These are phyloP conservation scores for Palythoa grandis DNA, from an alignment of 92 coral and sea anemone species.

Conservation along the genomic window DNA sequence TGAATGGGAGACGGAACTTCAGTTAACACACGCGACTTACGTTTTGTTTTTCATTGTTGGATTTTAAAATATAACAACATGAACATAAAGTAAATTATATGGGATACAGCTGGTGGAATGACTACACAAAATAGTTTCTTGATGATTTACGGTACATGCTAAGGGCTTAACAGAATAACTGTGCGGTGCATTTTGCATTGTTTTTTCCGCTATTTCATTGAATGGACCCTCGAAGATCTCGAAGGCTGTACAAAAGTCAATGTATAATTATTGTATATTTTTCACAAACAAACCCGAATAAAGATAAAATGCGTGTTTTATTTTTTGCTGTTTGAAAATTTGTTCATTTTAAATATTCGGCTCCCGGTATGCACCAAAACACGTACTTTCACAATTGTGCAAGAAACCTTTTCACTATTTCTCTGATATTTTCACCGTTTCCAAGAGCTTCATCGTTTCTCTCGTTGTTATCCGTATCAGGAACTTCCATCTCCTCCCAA, in stretches of 20 bases:
- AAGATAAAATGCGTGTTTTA: background rate
- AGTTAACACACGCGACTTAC: background rate
- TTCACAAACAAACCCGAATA: background rate
- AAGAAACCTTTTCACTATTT: background rate
- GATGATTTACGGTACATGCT: background rate
- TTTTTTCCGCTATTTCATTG: slow-evolving; percentile 2
- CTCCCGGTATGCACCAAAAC: background rate
- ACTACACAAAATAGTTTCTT: background rate
- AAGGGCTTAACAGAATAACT: background rate
- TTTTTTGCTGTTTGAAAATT: background rate
- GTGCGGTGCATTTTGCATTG: background rate
- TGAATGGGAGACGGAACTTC: background rate
- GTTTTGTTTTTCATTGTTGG: slow-evolving; percentile 1
- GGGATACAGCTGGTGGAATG: slow-evolving; percentile 1
- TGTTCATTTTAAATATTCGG: background rate
- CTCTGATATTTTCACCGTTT: slow-evolving; percentile 48
- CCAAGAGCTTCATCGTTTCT: slow-evolving; percentile 49
- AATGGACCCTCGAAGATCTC: background rate
- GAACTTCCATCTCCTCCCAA: slow-evolving; percentile 57
- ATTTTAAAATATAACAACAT: background rate
- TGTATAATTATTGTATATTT: background rate
- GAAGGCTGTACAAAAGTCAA: background rate
- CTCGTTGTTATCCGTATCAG: slow-evolving; percentile 44
- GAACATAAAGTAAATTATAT: background rate
- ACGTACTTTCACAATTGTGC: slow-evolving; percentile 4